Percentiles rank a stretch among this genome's conserved stretches.
Evolutionary conservation across 2,888 invertebrate genomes (phyloP).

Genomic region (Caenorhabditis sulstoni): DNA sequence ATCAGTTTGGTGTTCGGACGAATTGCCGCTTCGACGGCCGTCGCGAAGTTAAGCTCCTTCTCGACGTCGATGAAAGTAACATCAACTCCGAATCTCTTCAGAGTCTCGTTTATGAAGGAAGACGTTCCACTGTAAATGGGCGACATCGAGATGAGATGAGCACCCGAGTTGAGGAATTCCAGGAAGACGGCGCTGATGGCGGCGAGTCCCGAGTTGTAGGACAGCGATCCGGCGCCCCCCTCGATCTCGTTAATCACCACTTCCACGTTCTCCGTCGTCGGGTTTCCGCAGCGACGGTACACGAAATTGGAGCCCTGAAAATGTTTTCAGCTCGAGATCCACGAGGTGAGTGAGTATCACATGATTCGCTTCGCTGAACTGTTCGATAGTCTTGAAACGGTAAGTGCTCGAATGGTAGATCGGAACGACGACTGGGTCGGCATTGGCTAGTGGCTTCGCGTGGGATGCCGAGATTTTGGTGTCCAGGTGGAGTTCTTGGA

Average conservation of each 20-base stretch:
- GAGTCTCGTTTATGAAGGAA: conserved; percentile 77
- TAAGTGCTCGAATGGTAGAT: conserved; percentile 69
- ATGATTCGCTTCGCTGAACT: conserved; percentile 61
- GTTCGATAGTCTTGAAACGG: conserved; percentile 58
- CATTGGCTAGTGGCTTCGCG: conserved; percentile 59
- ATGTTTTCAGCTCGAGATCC: neutral
- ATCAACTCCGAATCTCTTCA: conserved; percentile 78
- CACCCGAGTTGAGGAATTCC: conserved; percentile 80
- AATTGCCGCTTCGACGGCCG: conserved; percentile 78
- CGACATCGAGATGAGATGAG: conserved; percentile 80
- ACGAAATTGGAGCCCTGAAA: conserved; percentile 63
- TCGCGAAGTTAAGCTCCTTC: conserved; percentile 60
- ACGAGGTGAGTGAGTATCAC: too few relatives aligned
- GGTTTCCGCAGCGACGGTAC: conserved; percentile 70
- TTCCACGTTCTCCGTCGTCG: conserved; percentile 70
- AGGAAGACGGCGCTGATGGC: conserved; percentile 80
- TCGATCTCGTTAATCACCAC: conserved; percentile 69
- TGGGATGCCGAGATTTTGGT: conserved; percentile 53
- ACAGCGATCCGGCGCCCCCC: conserved; percentile 64
- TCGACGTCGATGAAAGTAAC: conserved; percentile 64
- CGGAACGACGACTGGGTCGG: conserved; percentile 67
- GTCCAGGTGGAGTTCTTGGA: conserved; percentile 50
- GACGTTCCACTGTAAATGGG: conserved; percentile 80
- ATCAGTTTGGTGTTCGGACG: conserved; percentile 81
- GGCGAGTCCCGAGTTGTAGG: conserved; percentile 70